Percentiles rank a stretch among this genome's conserved stretches.
Evolutionary conservation across 2,113 vertebrate species (phyloP).

Genomic region (Syngnathus floridae): DNA sequence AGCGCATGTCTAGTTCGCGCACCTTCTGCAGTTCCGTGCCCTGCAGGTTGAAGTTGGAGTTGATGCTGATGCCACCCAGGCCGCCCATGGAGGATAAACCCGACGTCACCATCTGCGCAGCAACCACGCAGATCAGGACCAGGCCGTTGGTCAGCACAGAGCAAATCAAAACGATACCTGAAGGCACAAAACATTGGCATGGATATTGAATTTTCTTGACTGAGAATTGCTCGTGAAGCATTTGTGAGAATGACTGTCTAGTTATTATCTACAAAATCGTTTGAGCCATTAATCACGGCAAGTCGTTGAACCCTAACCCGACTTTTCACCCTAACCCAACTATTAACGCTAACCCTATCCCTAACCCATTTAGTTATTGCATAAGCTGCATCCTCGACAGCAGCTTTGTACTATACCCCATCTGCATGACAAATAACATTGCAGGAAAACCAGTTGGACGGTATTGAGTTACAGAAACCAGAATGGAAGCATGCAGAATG

Average conservation of each 20-base stretch:
- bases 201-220: too few relatives aligned
- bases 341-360: too few relatives aligned
- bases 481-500: constrained; percentile 14
- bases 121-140: constrained; percentile 76
- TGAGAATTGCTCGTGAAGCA: too few relatives aligned
- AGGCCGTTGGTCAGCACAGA: constrained; percentile 70
- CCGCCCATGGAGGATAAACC: constrained; percentile 70
- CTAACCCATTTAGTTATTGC: background rate
- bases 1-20: constrained; percentile 80
- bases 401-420: background rate
- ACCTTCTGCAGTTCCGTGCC: constrained; percentile 77
- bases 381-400: background rate
- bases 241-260: too few relatives aligned
- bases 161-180: constrained; percentile 77
- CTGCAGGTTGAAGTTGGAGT: constrained; percentile 75
- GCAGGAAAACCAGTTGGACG: constrained; percentile 44
- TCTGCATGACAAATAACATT: background rate
- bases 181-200: background rate
- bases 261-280: too few relatives aligned
- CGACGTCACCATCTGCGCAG: constrained; percentile 71
- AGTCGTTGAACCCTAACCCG: too few relatives aligned
- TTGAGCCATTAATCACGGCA: too few relatives aligned
- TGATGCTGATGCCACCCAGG: constrained; percentile 69
- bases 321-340: too few relatives aligned
- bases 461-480: constrained; percentile 5